Percentiles rank a stretch among this genome's conserved stretches.
Conservation (phyloP, 2,797 vertebrate species). For the Pseudomugil gertrudae region DNA sequence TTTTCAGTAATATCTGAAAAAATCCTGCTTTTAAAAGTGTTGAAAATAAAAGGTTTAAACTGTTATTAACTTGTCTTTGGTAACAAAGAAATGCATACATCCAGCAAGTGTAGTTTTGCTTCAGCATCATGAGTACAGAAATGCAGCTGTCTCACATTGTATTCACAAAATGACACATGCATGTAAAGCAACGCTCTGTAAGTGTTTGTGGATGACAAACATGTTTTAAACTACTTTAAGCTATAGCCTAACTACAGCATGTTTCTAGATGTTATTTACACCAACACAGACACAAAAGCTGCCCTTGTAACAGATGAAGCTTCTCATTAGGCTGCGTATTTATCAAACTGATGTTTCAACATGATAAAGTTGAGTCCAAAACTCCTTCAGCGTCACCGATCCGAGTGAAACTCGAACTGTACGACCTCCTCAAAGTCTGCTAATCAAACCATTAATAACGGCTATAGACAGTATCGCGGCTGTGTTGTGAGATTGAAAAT, state of each 20-base stretch:
- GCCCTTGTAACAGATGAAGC: neutral
- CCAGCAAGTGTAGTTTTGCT: too few species aligned
- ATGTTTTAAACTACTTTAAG: neutral
- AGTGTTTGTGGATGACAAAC: neutral
- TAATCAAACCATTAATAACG: conserved; percentile 79
- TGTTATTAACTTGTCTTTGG: too few species aligned
- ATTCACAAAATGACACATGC: neutral
- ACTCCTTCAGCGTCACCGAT: conserved; percentile 43
- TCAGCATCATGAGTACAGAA: too few species aligned
- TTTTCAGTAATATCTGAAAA: too few species aligned
- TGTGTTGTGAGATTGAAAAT: conserved; percentile 51
- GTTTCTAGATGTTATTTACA: too few species aligned
- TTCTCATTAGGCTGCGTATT: conserved; percentile 14
- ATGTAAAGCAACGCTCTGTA: neutral
- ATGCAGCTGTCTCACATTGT: too few species aligned
- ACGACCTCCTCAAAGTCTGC: conserved; percentile 50
- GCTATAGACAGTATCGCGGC: conserved; percentile 35
- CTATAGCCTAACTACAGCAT: too few species aligned
- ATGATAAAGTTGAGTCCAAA: conserved; percentile 48
- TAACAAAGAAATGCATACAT: too few species aligned
- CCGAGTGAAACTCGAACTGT: conserved; percentile 25
- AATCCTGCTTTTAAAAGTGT: too few species aligned
- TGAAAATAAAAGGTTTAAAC: too few species aligned
- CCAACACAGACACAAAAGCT: too few species aligned
- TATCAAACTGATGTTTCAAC: too few species aligned